phyloP scores from a whole-genome alignment of 2,797 vertebrate genomes.

The Lophius americanus region DNA sequence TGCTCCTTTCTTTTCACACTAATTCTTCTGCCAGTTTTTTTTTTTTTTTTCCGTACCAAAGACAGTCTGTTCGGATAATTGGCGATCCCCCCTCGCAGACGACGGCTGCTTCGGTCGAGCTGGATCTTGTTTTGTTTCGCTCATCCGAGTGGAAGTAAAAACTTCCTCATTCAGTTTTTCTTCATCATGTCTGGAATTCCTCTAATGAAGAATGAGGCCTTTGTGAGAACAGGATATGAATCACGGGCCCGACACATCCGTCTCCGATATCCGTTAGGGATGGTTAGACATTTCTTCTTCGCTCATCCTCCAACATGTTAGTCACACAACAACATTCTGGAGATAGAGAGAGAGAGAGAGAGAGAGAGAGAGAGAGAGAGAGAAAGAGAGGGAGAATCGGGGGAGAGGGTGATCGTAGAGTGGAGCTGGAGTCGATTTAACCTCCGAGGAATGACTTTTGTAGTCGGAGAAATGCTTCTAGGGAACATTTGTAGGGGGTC shows the following conservation, averaged over 20 bases:
- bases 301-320: conserved; percentile 43
- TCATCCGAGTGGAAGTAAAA: conserved; percentile 26
- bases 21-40: no score
- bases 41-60: neutral
- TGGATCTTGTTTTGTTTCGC: conserved; percentile 4
- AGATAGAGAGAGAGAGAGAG: no score
- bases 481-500: conserved; percentile 16
- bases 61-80: neutral
- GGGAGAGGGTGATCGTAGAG: conserved; percentile 13
- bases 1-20: no score
- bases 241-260: conserved; percentile 48
- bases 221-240: conserved; percentile 60
- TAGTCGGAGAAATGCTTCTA: conserved; percentile 39
- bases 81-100: conserved; percentile 1
- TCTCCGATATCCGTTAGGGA: conserved; percentile 58
- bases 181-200: conserved; percentile 29
- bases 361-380: no score
- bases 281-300: conserved; percentile 43
- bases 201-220: conserved; percentile 30
- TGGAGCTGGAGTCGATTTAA: conserved; percentile 14
- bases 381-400: neutral
- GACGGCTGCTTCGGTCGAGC: neutral
- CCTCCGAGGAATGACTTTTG: conserved; percentile 25
- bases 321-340: conserved; percentile 32
- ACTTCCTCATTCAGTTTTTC: conserved; percentile 18